A percentile compares a stretch with the other conserved stretches of the same genome.
Conservation (phyloP, 2,888 invertebrate species). For the Xylophagus ater region DNA sequence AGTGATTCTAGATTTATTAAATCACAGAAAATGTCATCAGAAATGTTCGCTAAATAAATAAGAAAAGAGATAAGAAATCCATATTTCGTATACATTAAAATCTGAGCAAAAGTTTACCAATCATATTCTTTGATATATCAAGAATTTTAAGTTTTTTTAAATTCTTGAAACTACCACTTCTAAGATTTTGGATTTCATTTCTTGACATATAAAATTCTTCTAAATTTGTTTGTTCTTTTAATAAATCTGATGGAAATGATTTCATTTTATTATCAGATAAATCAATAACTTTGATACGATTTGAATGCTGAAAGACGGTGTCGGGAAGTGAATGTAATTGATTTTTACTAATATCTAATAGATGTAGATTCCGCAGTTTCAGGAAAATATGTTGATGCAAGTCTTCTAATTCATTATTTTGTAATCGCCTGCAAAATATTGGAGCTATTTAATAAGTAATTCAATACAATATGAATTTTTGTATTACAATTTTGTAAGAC, state of each 20-base stretch:
- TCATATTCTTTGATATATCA: slow-evolving; percentile 51
- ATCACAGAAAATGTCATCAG: slow-evolving; percentile 31
- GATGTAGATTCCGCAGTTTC: slow-evolving; percentile 46
- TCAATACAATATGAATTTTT: background rate
- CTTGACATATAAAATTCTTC: slow-evolving; percentile 55
- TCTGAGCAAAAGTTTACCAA: slow-evolving; percentile 25
- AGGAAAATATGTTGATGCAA: slow-evolving; percentile 42
- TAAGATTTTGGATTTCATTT: slow-evolving; percentile 46
- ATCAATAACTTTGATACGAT: slow-evolving; percentile 33
- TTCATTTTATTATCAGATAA: slow-evolving; percentile 39
- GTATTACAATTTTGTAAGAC: slow-evolving; percentile 47
- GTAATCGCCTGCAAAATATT: slow-evolving; percentile 42
- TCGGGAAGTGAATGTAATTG: slow-evolving; percentile 41
- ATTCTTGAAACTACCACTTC: slow-evolving; percentile 42
- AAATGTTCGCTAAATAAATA: slow-evolving; percentile 25
- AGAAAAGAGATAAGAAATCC: slow-evolving; percentile 11
- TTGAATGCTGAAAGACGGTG: slow-evolving; percentile 42
- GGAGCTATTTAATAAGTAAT: background rate
- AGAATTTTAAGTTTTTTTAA: slow-evolving; percentile 44
- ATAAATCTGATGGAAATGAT: slow-evolving; percentile 41
- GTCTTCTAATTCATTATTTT: slow-evolving; percentile 47
- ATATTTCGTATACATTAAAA: slow-evolving; percentile 5
- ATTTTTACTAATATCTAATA: slow-evolving; percentile 52
- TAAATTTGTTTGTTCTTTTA: slow-evolving; percentile 43
- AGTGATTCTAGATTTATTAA: slow-evolving; percentile 31